Percentiles rank a stretch among this genome's conserved stretches.
Conservation (phyloP, 2,113 vertebrate species). For the Terrapene triunguis region DNA sequence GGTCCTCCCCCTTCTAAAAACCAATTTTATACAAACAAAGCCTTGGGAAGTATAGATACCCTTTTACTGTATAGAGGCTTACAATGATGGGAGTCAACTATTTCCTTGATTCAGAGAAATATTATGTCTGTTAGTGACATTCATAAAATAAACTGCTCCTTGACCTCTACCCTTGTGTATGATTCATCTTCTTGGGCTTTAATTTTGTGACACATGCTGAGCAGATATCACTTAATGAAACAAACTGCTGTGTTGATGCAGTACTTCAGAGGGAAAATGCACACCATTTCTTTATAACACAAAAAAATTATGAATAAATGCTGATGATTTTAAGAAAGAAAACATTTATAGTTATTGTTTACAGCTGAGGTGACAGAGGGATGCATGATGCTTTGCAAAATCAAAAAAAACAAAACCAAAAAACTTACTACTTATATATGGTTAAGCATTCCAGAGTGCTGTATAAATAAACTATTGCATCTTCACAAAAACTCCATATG, state of each 20-base stretch:
- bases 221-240: slow-evolving; percentile 54
- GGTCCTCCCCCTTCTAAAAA: slow-evolving; percentile 7
- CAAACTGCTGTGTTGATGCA: slow-evolving; percentile 19
- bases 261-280: slow-evolving; percentile 23
- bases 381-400: not conserved
- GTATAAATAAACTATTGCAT: not conserved
- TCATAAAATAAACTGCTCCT: slow-evolving; percentile 64
- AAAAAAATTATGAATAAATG: not conserved
- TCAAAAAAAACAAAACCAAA: not conserved
- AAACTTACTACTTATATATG: not conserved
- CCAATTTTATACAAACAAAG: slow-evolving; percentile 32
- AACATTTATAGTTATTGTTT: not conserved
- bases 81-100: slow-evolving; percentile 38
- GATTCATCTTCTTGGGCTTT: slow-evolving; percentile 48
- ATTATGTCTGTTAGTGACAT: slow-evolving; percentile 39
- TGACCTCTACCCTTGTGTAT: slow-evolving; percentile 52
- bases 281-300: not conserved
- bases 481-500: not conserved
- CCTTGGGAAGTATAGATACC: slow-evolving; percentile 41
- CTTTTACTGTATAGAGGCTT: slow-evolving; percentile 34
- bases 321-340: not conserved
- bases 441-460: not conserved
- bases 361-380: not conserved
- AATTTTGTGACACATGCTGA: slow-evolving; percentile 60
- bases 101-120: slow-evolving; percentile 55